These are phyloP conservation scores for Frankliniella intonsa DNA, from an alignment of 2,888 invertebrate genomes.

Conservation along the genomic window DNA sequence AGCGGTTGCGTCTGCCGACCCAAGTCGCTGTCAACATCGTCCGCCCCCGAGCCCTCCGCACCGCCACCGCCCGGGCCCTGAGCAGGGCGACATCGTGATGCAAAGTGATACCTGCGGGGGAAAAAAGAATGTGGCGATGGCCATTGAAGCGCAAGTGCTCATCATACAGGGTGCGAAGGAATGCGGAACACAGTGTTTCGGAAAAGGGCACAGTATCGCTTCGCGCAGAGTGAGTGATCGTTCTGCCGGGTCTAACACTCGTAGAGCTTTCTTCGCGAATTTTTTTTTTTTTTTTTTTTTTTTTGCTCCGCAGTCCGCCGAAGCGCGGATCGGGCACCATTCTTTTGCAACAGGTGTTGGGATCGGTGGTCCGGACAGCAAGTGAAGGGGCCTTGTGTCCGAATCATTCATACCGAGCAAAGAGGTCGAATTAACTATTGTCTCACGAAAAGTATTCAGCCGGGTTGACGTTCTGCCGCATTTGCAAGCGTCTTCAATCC, in stretches of 20 bases:
- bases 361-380: not conserved
- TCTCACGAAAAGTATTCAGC: not conserved
- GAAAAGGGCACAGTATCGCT: not conserved
- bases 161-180: not conserved
- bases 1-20: constrained; percentile 87
- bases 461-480: not conserved
- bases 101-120: not conserved
- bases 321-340: not conserved
- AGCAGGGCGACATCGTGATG: not conserved
- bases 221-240: not conserved
- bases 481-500: not conserved
- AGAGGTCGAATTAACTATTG: not conserved
- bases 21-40: constrained; percentile 46
- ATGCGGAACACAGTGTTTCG: not conserved
- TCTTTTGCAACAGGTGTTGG: not conserved
- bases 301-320: too few species aligned
- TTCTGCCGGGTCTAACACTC: too few species aligned
- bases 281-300: too few species aligned
- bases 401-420: not conserved
- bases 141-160: not conserved
- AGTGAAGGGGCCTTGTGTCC: not conserved
- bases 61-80: not conserved
- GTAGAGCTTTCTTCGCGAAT: too few species aligned
- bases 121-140: not conserved
- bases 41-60: not conserved